These are phyloP conservation scores for Lasius platythorax DNA, from an alignment of 2,888 invertebrate species.

Conservation along the genomic window DNA sequence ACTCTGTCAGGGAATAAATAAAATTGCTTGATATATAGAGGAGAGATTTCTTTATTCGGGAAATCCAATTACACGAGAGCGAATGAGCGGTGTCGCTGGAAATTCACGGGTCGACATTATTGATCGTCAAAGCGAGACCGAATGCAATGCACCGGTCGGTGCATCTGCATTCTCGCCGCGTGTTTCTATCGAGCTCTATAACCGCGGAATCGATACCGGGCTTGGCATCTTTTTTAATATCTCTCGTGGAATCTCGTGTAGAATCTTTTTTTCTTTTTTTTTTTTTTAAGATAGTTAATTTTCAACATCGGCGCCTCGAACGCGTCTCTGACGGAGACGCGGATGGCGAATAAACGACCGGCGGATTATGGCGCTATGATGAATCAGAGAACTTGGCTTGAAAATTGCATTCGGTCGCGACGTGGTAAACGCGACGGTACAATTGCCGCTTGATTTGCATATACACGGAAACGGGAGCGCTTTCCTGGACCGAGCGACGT, in stretches of 20 bases:
- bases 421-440: constrained; percentile 41
- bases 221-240: constrained; percentile 18
- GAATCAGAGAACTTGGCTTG: constrained; percentile 33
- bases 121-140: constrained; percentile 69
- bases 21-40: background rate
- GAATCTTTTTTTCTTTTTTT: background rate
- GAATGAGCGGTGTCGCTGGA: constrained; percentile 16
- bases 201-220: constrained; percentile 26
- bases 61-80: background rate
- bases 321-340: background rate
- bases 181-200: constrained; percentile 42
- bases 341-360: background rate
- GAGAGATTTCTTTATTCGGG: background rate
- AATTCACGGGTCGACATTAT: constrained; percentile 66
- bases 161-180: constrained; percentile 67
- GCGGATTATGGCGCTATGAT: background rate
- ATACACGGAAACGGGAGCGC: constrained; percentile 66
- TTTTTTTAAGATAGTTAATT: background rate
- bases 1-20: background rate
- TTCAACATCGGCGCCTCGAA: constrained; percentile 25
- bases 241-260: background rate
- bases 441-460: constrained; percentile 68
- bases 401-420: constrained; percentile 36
- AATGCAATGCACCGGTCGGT: constrained; percentile 66
- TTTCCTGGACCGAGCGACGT: constrained; percentile 65